A percentile compares a stretch with the other conserved stretches of the same genome.
These are phyloP conservation scores for Podarcis cretensis DNA, from an alignment of 2,113 vertebrate species.

Conservation along the genomic window DNA sequence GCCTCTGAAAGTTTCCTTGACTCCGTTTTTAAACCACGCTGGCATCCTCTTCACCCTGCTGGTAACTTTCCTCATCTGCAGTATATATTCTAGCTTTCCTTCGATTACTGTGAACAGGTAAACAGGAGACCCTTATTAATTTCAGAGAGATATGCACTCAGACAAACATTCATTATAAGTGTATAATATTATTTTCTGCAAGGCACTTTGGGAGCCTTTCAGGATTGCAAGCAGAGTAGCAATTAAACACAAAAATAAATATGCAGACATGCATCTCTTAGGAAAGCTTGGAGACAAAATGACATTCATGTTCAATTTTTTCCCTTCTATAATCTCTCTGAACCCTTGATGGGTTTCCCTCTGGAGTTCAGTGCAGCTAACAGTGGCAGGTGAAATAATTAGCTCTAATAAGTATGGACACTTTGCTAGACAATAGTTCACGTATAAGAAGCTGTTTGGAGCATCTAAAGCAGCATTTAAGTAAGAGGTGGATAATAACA, in stretches of 20 bases:
- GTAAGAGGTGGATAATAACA: background rate
- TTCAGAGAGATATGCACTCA: background rate
- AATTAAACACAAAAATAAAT: background rate
- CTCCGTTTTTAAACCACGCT: too few species aligned
- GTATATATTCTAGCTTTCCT: too few species aligned
- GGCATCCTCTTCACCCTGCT: too few species aligned
- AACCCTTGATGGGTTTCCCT: slow-evolving; percentile 26
- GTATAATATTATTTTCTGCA: background rate
- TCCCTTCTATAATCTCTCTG: background rate
- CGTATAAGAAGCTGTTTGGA: background rate
- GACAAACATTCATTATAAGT: background rate
- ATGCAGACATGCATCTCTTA: background rate
- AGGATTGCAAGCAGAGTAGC: background rate
- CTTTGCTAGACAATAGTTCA: background rate
- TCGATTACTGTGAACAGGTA: background rate
- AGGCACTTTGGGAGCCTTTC: background rate
- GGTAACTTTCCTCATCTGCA: too few species aligned
- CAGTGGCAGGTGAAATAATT: slow-evolving; percentile 34
- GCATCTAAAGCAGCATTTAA: slow-evolving; percentile 16
- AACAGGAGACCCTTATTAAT: background rate
- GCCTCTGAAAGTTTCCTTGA: too few species aligned
- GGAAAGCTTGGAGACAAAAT: background rate
- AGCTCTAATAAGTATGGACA: slow-evolving; percentile 20
- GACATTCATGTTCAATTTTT: slow-evolving; percentile 1
- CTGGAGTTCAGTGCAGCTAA: background rate